Evolutionary conservation across 2,113 vertebrate species (phyloP).

Genomic region (Heterocephalus glaber): DNA sequence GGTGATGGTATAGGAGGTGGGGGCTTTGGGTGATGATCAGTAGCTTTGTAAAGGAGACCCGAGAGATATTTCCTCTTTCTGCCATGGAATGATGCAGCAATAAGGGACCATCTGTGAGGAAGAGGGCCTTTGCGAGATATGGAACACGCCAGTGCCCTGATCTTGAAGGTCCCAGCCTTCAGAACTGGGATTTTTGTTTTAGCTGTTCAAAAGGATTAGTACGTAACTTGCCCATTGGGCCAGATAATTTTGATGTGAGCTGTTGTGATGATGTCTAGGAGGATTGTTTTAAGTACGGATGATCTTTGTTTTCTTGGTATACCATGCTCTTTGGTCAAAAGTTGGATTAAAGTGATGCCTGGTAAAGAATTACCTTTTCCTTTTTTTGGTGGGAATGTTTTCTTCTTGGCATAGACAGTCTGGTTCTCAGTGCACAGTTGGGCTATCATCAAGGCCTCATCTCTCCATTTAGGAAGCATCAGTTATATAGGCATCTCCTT

Average conservation of each 20-base stretch:
- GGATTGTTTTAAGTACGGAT: not conserved
- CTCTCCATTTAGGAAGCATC: not conserved
- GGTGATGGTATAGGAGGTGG: not conserved
- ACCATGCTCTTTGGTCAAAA: not conserved
- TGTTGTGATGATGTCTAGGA: not conserved
- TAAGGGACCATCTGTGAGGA: not conserved
- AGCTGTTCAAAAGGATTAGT: not conserved
- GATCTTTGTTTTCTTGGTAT: not conserved
- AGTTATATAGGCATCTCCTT: not conserved
- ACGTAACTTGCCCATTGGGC: not conserved
- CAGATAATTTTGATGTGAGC: not conserved
- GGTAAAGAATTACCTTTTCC: not conserved
- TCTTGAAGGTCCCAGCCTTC: not conserved
- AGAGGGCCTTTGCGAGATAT: not conserved
- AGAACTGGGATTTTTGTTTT: not conserved
- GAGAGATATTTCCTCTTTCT: not conserved
- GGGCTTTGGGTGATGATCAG: too few relatives aligned
- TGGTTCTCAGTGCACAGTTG: not conserved
- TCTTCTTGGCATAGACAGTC: not conserved
- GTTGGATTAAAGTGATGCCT: not conserved
- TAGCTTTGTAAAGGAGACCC: not conserved
- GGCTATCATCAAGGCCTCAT: not conserved
- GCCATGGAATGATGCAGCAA: not conserved
- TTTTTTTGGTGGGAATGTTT: not conserved
- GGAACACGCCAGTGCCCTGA: not conserved